Percentiles rank a stretch among this genome's conserved stretches.
Evolutionary conservation across 2,113 vertebrate species (phyloP).

Genomic region (Halcyon senegalensis): DNA sequence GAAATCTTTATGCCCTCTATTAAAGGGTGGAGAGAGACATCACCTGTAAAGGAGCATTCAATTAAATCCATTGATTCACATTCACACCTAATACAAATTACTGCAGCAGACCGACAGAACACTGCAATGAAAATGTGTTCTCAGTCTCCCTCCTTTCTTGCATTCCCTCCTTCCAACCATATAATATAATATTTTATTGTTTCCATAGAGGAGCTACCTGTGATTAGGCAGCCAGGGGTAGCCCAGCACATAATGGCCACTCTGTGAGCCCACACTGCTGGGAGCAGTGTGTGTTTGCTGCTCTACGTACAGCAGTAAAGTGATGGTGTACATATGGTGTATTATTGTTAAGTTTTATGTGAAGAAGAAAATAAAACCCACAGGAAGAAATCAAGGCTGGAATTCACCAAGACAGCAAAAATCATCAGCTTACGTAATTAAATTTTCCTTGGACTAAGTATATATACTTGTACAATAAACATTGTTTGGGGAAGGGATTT

Average conservation of each 20-base stretch:
- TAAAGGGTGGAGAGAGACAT: not conserved
- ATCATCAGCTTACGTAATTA: not conserved
- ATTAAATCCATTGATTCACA: not conserved
- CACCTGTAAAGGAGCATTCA: not conserved
- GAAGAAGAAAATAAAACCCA: not conserved
- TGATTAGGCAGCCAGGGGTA: not conserved
- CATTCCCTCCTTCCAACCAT: not conserved
- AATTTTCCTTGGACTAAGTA: not conserved
- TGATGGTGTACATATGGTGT: not conserved
- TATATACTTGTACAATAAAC: not conserved
- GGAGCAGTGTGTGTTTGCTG: not conserved
- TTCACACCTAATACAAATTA: not conserved
- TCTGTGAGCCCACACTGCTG: not conserved
- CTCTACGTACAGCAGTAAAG: not conserved
- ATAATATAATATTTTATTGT: not conserved
- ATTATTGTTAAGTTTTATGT: not conserved
- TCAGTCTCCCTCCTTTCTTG: not conserved
- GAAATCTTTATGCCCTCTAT: not conserved
- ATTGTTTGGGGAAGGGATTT: not conserved
- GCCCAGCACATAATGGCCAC: not conserved
- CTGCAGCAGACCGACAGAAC: not conserved
- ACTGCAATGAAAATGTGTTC: not conserved
- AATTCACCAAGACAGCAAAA: not conserved
- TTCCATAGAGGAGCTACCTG: not conserved
- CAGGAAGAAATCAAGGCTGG: not conserved